Percentiles rank a stretch among this genome's conserved stretches.
Conservation (phyloP, 2,113 vertebrate genomes). For the Donacobius atricapilla region DNA sequence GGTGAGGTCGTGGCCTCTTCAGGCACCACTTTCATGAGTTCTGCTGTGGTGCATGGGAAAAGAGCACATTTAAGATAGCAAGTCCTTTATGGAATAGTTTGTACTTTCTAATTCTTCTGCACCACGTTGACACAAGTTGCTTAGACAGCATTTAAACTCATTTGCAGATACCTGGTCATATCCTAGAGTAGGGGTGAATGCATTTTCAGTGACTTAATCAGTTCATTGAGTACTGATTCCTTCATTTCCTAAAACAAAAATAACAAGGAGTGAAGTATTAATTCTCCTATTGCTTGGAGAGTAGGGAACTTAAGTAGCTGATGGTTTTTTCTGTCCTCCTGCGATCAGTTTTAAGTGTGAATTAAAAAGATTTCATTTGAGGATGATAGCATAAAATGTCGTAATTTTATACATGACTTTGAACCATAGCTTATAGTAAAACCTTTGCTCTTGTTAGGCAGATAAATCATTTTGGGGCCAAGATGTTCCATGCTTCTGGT, state of each 20-base stretch:
- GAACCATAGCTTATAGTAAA: neutral
- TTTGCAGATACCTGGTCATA: neutral
- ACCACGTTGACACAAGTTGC: neutral
- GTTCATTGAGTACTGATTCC: neutral
- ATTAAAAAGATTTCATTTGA: neutral
- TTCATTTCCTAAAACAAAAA: conserved; percentile 5
- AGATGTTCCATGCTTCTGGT: neutral
- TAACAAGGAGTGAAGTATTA: neutral
- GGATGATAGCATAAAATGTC: neutral
- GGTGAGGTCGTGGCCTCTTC: neutral
- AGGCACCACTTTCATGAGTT: neutral
- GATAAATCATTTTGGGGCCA: neutral
- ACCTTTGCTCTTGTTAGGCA: neutral
- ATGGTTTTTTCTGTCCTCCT: neutral
- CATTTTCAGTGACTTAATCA: neutral
- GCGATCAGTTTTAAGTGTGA: neutral
- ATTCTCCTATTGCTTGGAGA: neutral
- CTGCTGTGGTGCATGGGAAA: neutral
- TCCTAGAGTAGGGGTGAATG: neutral
- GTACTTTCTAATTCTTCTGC: neutral
- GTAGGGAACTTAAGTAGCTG: neutral
- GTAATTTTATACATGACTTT: neutral
- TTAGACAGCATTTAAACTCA: neutral
- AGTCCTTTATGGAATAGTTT: neutral
- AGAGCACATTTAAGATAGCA: neutral